Percentiles rank a stretch among this genome's conserved stretches.
Evolutionary conservation across 2,797 vertebrate genomes (phyloP).

Genomic region (Erethizon dorsatum): DNA sequence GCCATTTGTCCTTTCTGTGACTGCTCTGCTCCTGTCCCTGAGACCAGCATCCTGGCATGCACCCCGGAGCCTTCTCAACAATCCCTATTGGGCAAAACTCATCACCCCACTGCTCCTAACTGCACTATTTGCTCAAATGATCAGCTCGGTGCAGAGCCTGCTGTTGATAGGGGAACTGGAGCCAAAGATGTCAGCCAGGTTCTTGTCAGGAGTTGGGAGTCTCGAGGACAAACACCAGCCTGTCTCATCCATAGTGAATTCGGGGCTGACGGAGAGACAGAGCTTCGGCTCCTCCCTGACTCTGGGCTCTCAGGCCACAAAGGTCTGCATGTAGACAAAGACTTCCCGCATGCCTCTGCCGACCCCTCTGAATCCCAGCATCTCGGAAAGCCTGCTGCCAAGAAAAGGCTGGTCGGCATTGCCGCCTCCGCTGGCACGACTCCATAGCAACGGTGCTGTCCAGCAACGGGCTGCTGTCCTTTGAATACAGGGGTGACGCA

Average conservation of each 20-base stretch:
- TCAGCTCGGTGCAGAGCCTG: slow-evolving; percentile 27
- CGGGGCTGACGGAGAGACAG: background rate
- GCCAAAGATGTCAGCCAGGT: slow-evolving; percentile 45
- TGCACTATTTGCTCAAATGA: slow-evolving; percentile 53
- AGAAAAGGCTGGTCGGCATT: slow-evolving; percentile 2
- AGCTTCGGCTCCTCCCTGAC: background rate
- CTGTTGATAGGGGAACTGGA: slow-evolving; percentile 48
- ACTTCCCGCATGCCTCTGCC: background rate
- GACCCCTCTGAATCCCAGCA: background rate
- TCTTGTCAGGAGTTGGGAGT: slow-evolving; percentile 14
- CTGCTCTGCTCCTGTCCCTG: background rate
- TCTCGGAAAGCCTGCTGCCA: background rate
- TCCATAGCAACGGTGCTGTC: background rate
- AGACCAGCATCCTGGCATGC: background rate
- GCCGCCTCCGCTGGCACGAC: background rate
- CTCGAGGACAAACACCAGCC: background rate
- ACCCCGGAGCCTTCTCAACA: slow-evolving; percentile 13
- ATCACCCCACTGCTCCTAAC: background rate
- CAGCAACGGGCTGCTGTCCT: background rate
- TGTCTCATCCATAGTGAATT: slow-evolving; percentile 35
- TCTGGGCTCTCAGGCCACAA: slow-evolving; percentile 11
- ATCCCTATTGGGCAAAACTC: background rate
- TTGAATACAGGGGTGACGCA: background rate
- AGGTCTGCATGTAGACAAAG: background rate
- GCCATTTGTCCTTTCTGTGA: background rate